Base-by-base conservation (phyloP, 2,113 vertebrate species). In the Saguinus midas region DNA sequence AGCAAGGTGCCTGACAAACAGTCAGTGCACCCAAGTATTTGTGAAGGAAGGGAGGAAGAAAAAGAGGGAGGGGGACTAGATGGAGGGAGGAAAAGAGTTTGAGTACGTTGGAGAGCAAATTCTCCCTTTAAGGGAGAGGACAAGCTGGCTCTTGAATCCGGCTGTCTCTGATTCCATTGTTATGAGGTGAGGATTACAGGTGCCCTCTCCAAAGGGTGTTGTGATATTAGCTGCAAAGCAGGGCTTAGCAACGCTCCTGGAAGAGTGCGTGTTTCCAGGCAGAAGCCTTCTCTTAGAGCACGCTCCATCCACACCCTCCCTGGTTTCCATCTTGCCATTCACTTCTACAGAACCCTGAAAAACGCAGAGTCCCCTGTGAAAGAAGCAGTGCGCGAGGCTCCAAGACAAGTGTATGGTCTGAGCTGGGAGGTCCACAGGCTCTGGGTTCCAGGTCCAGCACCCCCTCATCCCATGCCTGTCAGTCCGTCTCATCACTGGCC, bases 401-500 rank as follows among this genome's bases (percentile, higher is more conserved):
- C 4, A 27, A 86, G 57, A 45, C 43, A 12, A 81, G 7, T 20
- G 11, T 12, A 12, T 20, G 13, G 32, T 48, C 72, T 68, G 48
- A 55, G 52, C 73, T n/a, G 32, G 48, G 80, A 20, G 86, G 40
- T 1, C 84, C 73, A 82, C 35, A 25, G 45, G 13, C 52, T 83
- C 93, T 66, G 14, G 78, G 14, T 32, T 72, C 80, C 27, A 61
- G 32, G 52, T 55, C 70, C 27, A 14, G 32, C 0, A 1, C 7
- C 58, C 50, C 3, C 48, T 61, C 12, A 6, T 61, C 23, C 27
- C 7, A 37, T 0, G 37, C 72, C 2, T 0, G 23, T 10, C 29
- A 8, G 32, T 81, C 68, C 83, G 32, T 23, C 45, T 66, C 0
- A 3, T 1, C 3, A 43, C 35, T 75, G 27, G 17, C 43, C 8